A percentile compares a stretch with the other conserved stretches of the same genome.
Evolutionary conservation across 2,888 invertebrate genomes (phyloP).

Genomic region (Taphrorychus bicolor): DNA sequence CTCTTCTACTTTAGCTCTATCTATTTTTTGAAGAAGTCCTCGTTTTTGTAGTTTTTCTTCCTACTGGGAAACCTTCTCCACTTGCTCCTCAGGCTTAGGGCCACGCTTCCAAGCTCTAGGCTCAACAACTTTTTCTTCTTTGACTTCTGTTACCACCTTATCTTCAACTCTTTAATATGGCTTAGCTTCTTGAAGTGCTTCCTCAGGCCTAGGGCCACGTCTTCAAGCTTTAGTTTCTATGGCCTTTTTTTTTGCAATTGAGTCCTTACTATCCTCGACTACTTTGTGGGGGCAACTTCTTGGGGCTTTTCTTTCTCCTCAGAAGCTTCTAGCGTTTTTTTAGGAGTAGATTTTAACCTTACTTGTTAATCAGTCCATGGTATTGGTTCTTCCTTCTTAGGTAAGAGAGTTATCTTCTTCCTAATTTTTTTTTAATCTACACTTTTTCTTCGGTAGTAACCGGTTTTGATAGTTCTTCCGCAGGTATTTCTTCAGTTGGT

Average conservation of each 20-base stretch:
- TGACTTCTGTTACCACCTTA: constrained; percentile 43
- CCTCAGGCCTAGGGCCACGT: constrained; percentile 13
- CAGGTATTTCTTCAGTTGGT: constrained; percentile 15
- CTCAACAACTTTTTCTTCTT: constrained; percentile 46
- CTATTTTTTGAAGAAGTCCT: constrained; percentile 7
- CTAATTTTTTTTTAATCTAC: constrained; percentile 15
- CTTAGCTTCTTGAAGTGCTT: constrained; percentile 27
- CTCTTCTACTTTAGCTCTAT: too few species aligned
- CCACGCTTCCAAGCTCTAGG: constrained; percentile 36
- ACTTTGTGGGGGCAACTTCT: constrained; percentile 32
- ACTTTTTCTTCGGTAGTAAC: constrained; percentile 44
- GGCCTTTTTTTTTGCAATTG: constrained; percentile 38
- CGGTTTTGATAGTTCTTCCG: constrained; percentile 1
- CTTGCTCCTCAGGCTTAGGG: constrained; percentile 39
- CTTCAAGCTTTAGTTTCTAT: constrained; percentile 47
- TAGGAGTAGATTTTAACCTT: constrained; percentile 58
- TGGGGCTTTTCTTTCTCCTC: constrained; percentile 13
- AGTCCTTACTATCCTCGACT: constrained; percentile 30
- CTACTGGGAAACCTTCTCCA: constrained; percentile 41
- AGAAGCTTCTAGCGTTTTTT: constrained; percentile 34
- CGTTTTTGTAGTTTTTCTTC: constrained; percentile 45
- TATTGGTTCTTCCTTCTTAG: constrained; percentile 35
- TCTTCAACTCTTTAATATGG: constrained; percentile 27
- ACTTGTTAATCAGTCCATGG: constrained; percentile 61
- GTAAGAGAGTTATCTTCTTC: neutral